Evolutionary conservation across 2,888 invertebrate genomes (phyloP), one percentile per base, ranked within the genome.

Genomic region (Autographa pulchrina): DNA sequence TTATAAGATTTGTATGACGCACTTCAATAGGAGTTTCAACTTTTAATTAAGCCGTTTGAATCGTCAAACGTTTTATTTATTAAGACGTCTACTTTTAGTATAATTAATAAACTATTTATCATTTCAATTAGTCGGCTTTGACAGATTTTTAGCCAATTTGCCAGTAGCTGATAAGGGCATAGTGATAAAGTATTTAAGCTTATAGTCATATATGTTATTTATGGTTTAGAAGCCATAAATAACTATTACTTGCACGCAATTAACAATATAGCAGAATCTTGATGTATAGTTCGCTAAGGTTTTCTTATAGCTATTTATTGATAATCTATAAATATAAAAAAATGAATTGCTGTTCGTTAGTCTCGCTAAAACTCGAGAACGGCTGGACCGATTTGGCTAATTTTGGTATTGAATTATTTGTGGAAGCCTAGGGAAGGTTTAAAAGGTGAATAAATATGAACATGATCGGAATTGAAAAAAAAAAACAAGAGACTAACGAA

Each of bases 1-100:
- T 31, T 80, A 62, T 72, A 68, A 13, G 43, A 65, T 61, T 63
- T 65, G 65, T 77, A 72, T 77, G 72, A 54, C 65, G 38, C 32
- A 65, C 16, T 65, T 62, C 48, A 14, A n/a, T 52, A 65, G 58
- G 43, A 25, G 43, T 25, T 54, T 18, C 13, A 56, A 20, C 54
- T 25, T 54, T 54, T 56, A 20, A 56, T 56, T 20, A 13, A 54
- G 48, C 6, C n/a, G 48, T 48, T 48, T 48, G n/a, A 48, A n/a
- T 48, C 7, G n/a, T 56, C 54, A 13, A 20, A 56, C 54, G 25
- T 56, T 54, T 54, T 25, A 56, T 25, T 56, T 56, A 13, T 56
- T 20, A 25, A 56, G 54, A 25, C 20, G 54, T 9, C 54, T 8
- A 18, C 13, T 25, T 13, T 20, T 13, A 25, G 54, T 25, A n/a